Conservation (phyloP, 1,140 invertebrate species). For the Sesamia nonagrioides region DNA sequence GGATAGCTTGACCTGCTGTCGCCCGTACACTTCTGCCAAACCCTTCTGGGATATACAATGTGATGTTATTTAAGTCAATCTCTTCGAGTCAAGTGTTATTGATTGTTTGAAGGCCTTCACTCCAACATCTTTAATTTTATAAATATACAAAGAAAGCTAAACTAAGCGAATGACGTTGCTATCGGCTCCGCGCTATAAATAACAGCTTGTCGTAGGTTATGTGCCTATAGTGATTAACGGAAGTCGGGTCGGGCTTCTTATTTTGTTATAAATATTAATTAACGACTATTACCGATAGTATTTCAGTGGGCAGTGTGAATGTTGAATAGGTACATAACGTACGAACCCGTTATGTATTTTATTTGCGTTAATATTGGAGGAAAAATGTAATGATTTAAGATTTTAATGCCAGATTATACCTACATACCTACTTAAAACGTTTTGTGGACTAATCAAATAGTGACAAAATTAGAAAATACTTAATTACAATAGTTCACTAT, state of each 20-base stretch:
- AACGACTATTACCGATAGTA: neutral
- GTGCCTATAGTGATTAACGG: slow-evolving; percentile 13
- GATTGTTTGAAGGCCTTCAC: neutral
- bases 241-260: neutral
- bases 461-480: neutral
- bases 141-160: neutral
- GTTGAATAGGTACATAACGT: neutral
- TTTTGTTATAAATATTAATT: slow-evolving; percentile 30
- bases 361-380: neutral
- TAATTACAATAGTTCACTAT: neutral
- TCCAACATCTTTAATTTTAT: neutral
- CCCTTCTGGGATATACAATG: too few species aligned
- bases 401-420: neutral
- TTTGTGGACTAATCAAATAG: neutral
- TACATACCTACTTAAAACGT: too few species aligned
- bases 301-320: neutral
- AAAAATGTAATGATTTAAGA: neutral
- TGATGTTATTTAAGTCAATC: too few species aligned
- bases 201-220: slow-evolving; percentile 23
- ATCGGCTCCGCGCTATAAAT: neutral
- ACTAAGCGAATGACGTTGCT: neutral
- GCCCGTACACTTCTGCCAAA: too few species aligned
- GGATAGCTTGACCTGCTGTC: too few species aligned
- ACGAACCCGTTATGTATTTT: neutral
- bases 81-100: too few species aligned